A percentile compares a stretch with the other conserved stretches of the same genome.
Conservation (phyloP, 2,113 vertebrate species). For the Falcunculus frontatus region DNA sequence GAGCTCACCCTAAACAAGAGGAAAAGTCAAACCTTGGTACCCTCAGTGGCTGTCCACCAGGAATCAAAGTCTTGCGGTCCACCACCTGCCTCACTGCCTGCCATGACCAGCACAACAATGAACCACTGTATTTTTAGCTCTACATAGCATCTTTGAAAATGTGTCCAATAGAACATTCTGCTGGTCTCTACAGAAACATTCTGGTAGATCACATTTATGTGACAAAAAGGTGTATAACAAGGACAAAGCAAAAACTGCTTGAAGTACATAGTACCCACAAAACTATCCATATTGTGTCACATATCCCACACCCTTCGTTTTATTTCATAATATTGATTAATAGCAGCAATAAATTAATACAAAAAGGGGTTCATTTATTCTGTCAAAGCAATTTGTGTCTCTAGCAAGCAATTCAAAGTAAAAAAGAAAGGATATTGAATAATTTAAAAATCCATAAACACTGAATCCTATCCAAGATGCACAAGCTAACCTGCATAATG, state of each 20-base stretch:
- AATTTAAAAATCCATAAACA: neutral
- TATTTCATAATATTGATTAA: neutral
- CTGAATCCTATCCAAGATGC: neutral
- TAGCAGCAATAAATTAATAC: neutral
- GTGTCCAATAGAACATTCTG: neutral
- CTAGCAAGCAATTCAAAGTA: neutral
- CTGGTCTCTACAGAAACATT: neutral
- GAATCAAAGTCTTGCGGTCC: too few species aligned
- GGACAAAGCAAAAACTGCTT: neutral
- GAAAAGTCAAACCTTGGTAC: too few species aligned
- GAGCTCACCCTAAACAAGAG: too few species aligned
- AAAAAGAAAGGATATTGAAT: neutral
- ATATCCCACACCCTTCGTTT: neutral
- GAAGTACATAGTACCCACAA: neutral
- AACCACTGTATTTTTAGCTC: neutral
- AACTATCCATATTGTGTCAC: neutral
- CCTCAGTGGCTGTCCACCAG: too few species aligned
- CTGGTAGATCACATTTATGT: neutral
- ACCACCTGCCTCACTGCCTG: too few species aligned
- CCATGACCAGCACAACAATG: too few species aligned
- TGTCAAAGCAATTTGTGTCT: neutral
- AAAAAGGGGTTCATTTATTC: neutral
- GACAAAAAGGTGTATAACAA: neutral
- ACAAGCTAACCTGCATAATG: fast-evolving
- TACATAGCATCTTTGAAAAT: neutral